Evolutionary conservation across 2,888 invertebrate species (phyloP), one percentile per base, ranked within the genome.

Genomic region (Nowickia ferox): DNA sequence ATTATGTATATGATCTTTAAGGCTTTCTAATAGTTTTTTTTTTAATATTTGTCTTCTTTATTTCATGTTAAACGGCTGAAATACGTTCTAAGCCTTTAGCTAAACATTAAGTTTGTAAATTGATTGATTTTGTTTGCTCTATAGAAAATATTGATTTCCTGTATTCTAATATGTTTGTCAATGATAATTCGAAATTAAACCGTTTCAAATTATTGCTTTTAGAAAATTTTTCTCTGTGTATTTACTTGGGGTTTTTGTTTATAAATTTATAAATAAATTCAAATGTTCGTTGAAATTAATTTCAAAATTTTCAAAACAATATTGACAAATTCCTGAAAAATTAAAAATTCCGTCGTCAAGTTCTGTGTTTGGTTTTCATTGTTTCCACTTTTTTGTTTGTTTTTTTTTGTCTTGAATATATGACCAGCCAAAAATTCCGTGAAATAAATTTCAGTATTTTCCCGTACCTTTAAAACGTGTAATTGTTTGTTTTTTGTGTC

Each of bases 381-480:
- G 3, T 17, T 40, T 44, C 17, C 42, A 19, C 42, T 53, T 55
- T 55, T 65, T 22, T 63, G 40, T 51, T 63, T 51, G 40, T 55
- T 55, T 42, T 53, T 63, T 57, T 71, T 63, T 59, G 55, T 69
- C 38, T 57, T 51, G 17, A 63, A 79, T 72, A 65, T 65, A 72
- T 15, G n/a, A 59, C 61, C 51, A 42, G n/a, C 51, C 48, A 59
- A 44, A 74, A 74, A 48, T 46, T 59, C 40, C 51, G 48, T 48
- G 72, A 59, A 61, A 17, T 74, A 59, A 74, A 74, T 74, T 74
- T 38, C n/a, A n/a, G 51, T 53, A 22, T 48, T 57, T 63, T 48
- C 38, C 59, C 0, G n/a, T 19, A 19, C 10, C 51, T 40, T 40
- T 9, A 48, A 55, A 57, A 57, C 30, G 9, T 55, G 42, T 57